A percentile compares a stretch with the other conserved stretches of the same genome.
Conservation (phyloP, 2,113 vertebrate species). For the Crypturellus undulatus region DNA sequence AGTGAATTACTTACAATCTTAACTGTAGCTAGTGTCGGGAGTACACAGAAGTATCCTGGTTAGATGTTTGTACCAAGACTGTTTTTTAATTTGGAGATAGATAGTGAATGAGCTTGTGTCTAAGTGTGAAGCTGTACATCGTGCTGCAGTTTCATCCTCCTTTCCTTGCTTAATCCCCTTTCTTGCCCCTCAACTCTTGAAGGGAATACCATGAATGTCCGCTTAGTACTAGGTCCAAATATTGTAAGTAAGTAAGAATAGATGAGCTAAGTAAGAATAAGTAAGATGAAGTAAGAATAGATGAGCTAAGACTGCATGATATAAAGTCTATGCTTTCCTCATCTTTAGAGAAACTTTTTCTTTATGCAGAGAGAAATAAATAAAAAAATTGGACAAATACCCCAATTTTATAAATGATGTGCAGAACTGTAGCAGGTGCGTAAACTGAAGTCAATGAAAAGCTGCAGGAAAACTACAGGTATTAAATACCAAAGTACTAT, state of each 20-base stretch:
- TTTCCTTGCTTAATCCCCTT: neutral
- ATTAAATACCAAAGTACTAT: neutral
- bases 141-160: neutral
- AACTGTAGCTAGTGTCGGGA: neutral
- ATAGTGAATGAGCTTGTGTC: neutral
- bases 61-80: neutral
- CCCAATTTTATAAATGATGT: neutral
- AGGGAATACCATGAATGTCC: neutral
- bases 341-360: neutral
- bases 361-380: neutral
- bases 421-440: neutral
- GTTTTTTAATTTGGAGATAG: neutral
- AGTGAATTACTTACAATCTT: neutral
- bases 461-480: neutral
- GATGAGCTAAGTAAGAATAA: too few relatives aligned
- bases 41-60: neutral
- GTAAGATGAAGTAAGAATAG: neutral
- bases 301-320: neutral
- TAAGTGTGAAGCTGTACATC: neutral
- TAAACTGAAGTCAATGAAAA: neutral
- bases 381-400: neutral
- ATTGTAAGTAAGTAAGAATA: neutral
- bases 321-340: neutral
- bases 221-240: neutral
- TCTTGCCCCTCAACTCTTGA: neutral